Base-by-base conservation (phyloP, 2,113 vertebrate species). In the Columba livia region DNA sequence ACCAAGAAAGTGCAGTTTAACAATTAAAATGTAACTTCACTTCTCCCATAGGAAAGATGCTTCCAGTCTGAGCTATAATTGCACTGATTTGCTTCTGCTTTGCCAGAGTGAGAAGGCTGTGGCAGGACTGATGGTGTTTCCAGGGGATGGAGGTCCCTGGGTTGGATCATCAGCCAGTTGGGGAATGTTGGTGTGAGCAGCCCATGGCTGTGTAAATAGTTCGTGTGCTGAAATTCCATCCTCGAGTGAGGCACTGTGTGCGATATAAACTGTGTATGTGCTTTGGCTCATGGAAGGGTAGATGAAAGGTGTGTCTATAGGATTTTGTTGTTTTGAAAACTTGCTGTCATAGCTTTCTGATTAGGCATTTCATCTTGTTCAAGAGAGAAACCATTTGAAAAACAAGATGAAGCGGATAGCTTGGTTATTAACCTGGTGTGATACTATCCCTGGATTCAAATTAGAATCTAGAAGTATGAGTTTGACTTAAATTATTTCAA, bases 31-130 rank as follows among this genome's bases (percentile, higher is more conserved):
- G 72, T 93, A 88, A 69, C 90, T 57, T 77, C 53, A 69, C 69
- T 94, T 65, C 79, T 96, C 88, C 83, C 88, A 81, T 65, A 74
- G 85, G 85, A 79, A 64, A 88, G 79, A 66, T 72, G 85, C 82
- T 91, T 79, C 88, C 40, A 64, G 65, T 74, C 73, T 61, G 73
- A 88, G 88, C 88, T 97, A 66, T 86, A 92, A 95, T 93, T 92
- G 60, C 50, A 36, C 34, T 91, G 36, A 90, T 90, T 90, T 92
- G 57, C 90, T 84, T 53, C 72, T 82, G 70, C 81, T 85, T 53
- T 82, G 51, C 48, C 77, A 17, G 53, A 42, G 56, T 40, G 42
- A 57, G 25, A 53, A 11, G 74, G 75, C 60, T 72, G 10, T 60
- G 48, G 38, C 42, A 81, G 53, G 48, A n/a, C 2, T 53, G 62